Evolutionary conservation across 1,140 invertebrate species (phyloP), one percentile per base, ranked within the genome.

Genomic region (Batillaria attramentaria): DNA sequence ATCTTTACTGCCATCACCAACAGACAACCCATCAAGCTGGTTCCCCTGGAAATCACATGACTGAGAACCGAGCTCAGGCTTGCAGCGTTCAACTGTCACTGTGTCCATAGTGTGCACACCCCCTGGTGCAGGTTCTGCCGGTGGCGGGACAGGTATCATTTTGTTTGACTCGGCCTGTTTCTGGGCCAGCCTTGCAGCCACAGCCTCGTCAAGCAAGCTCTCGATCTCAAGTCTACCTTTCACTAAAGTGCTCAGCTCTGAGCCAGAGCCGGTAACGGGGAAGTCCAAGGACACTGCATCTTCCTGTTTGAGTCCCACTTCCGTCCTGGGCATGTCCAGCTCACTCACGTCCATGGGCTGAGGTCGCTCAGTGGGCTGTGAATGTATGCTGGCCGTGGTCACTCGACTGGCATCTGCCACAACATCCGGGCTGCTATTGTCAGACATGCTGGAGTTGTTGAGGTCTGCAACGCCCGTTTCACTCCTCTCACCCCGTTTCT

Each of bases 191-290:
- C 37, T 39, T 33, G 73, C 73, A 5, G 73, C 54, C 54, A 75
- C 54, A 20, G 62, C 62, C 42, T 75, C 73, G 31, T 75, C 73
- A 50, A 75, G 54, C 54, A 75, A 41, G 18, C 73, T 35, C 42
- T 75, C 73, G 31, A 75, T 75, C 57, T 75, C 73, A 33, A 75
- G 37, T n/a, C 62, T 75, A 3, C 73, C 73, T 31, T 62, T 75
- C 28, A 62, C 31, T 24, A 62, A 16, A 16, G 54, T 37, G 28
- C 73, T 62, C 24, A 75, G 20, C 3, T 33, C n/a, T 20, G n/a
- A 41, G 33, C 35, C 42, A 54, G 18, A 37, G 35, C 39, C 37
- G 16, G n/a, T 39, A 13, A 31, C 54, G 24, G 73, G 73, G 20
- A 75, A 75, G 2, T 70, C 68, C 41, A 70, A 31, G 2, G 68